Conservation (phyloP, 2,113 vertebrate genomes). For the Baryphthengus martii region DNA sequence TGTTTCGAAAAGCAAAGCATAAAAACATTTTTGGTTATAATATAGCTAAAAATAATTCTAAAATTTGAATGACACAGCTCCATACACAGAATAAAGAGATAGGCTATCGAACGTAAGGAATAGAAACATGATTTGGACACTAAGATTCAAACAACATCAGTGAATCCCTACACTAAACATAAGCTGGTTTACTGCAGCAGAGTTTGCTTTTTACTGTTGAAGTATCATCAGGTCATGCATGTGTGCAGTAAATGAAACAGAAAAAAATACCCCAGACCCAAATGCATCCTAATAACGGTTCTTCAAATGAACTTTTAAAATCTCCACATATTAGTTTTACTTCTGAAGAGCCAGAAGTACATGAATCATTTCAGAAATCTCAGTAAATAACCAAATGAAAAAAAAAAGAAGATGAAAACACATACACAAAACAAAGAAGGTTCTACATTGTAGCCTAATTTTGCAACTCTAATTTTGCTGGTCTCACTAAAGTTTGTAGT, state of each 20-base stretch:
- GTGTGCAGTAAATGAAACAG: not conserved
- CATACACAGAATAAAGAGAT: not conserved
- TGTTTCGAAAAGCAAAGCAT: not conserved
- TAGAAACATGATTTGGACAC: not conserved
- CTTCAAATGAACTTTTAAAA: not conserved
- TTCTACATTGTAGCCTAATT: not conserved
- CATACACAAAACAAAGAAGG: not conserved
- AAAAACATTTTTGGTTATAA: not conserved
- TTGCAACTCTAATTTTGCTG: not conserved
- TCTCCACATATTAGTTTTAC: not conserved
- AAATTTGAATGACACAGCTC: not conserved
- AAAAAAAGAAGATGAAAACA: not conserved
- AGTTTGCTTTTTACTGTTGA: not conserved
- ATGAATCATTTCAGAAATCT: not conserved
- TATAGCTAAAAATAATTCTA: not conserved
- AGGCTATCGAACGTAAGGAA: not conserved
- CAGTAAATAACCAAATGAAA: not conserved
- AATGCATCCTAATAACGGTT: not conserved
- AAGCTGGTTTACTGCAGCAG: not conserved
- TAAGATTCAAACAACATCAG: not conserved
- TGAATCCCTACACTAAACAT: not conserved
- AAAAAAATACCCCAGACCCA: not conserved
- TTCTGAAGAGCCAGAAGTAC: not conserved
- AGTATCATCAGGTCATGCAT: not conserved
- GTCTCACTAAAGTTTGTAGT: not conserved